These are phyloP conservation scores for Apostichopus leukothele DNA, from an alignment of 53 echinoderm and acorn worm species.

Conservation along the genomic window DNA sequence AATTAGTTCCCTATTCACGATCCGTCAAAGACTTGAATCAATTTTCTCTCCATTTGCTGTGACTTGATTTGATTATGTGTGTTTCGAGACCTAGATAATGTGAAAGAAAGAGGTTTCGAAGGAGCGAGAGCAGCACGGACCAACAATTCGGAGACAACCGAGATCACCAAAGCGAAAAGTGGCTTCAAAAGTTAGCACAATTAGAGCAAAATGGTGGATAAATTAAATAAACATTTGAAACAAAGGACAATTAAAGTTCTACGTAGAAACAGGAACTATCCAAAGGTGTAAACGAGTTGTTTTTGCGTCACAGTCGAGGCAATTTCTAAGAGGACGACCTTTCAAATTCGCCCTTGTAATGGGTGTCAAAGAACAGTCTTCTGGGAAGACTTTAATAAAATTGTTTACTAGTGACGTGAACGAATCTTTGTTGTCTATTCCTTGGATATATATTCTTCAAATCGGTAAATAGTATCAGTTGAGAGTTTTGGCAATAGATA, in stretches of 20 bases:
- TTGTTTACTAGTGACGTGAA: no score
- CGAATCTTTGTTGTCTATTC: no score
- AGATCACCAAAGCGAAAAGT: not conserved
- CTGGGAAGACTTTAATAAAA: no score
- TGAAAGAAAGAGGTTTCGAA: constrained; percentile 14
- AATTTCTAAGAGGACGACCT: no score
- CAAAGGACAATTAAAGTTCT: not conserved
- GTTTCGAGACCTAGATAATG: constrained; percentile 30
- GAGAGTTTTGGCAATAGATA: no score
- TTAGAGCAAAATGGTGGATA: not conserved
- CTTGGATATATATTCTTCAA: no score
- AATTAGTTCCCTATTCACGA: constrained; percentile 32
- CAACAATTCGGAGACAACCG: not conserved
- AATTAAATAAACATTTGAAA: not conserved
- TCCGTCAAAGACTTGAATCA: constrained; percentile 22
- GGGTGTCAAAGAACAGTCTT: no score
- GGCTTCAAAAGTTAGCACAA: not conserved
- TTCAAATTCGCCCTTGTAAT: no score
- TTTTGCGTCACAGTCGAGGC: no score
- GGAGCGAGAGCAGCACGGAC: no score
- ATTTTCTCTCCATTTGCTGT: constrained; percentile 21
- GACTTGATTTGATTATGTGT: constrained; percentile 14
- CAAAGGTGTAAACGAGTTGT: no score
- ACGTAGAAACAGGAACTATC: not conserved
- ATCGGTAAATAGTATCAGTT: no score